phyloP scores from a whole-genome alignment of 2,113 vertebrate species.

The Phalacrocorax pelagicus region DNA sequence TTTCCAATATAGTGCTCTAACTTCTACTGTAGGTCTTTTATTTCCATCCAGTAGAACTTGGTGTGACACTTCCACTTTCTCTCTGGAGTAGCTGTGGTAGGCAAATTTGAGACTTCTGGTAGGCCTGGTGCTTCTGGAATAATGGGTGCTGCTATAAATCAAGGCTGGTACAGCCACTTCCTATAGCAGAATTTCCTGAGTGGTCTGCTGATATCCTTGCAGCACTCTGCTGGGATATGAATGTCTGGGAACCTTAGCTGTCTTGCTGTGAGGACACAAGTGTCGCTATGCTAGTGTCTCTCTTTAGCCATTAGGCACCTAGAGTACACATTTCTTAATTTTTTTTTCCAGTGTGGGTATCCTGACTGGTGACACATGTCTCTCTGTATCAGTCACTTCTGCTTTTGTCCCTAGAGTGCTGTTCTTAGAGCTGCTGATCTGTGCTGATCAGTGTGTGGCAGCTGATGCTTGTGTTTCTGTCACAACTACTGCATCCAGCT shows the following conservation, averaged over 20 bases:
- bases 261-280: neutral
- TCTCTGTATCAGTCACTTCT: neutral
- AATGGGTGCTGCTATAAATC: neutral
- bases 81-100: neutral
- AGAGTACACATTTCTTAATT: neutral
- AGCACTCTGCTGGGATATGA: neutral
- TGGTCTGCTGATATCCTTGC: neutral
- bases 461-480: neutral
- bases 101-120: neutral
- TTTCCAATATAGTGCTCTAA: neutral
- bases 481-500: neutral
- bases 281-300: neutral
- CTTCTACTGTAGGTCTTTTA: neutral
- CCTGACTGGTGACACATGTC: neutral
- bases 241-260: neutral
- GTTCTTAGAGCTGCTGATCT: neutral
- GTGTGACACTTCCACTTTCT: neutral
- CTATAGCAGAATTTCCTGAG: neutral
- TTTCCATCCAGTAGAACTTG: neutral
- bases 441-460: neutral
- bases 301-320: neutral
- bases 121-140: neutral
- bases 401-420: neutral
- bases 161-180: neutral
- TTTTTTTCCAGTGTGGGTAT: neutral